Conservation (phyloP, 2,113 vertebrate species). For the Australoheros scitulus region DNA sequence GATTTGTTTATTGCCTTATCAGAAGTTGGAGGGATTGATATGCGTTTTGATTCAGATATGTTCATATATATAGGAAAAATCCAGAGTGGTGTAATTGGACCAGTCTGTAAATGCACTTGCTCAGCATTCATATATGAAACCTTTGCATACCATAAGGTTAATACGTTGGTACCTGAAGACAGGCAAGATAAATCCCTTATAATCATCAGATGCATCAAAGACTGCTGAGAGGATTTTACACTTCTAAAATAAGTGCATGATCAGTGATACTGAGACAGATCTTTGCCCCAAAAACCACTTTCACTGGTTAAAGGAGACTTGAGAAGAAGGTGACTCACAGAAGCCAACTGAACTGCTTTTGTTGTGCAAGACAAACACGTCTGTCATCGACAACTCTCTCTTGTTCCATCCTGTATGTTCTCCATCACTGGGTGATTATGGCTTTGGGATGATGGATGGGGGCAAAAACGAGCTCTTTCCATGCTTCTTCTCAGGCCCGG, state of each 20-base stretch:
- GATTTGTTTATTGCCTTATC: not conserved
- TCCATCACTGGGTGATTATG: constrained; percentile 73
- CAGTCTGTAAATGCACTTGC: no score
- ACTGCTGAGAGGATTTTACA: not conserved
- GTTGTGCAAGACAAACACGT: constrained; percentile 37
- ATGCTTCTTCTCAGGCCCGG: constrained; percentile 52
- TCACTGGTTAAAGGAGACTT: constrained; percentile 3
- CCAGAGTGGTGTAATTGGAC: not conserved
- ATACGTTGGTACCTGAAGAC: not conserved
- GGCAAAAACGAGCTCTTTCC: constrained; percentile 50
- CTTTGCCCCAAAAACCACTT: not conserved
- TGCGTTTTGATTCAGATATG: not conserved
- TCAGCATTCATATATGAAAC: not conserved
- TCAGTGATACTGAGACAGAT: not conserved
- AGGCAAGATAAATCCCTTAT: not conserved
- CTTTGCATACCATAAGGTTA: not conserved
- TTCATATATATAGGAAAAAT: not conserved
- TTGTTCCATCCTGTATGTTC: constrained; percentile 56
- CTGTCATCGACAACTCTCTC: constrained; percentile 55
- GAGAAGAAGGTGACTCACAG: constrained; percentile 22
- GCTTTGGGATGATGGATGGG: constrained; percentile 68
- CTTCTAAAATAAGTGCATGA: not conserved
- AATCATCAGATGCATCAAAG: not conserved
- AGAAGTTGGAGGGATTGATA: not conserved
- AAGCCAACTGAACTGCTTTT: constrained; percentile 21